phyloP scores from a whole-genome alignment of 1,140 invertebrate genomes.

The Rhopalosiphum maidis region DNA sequence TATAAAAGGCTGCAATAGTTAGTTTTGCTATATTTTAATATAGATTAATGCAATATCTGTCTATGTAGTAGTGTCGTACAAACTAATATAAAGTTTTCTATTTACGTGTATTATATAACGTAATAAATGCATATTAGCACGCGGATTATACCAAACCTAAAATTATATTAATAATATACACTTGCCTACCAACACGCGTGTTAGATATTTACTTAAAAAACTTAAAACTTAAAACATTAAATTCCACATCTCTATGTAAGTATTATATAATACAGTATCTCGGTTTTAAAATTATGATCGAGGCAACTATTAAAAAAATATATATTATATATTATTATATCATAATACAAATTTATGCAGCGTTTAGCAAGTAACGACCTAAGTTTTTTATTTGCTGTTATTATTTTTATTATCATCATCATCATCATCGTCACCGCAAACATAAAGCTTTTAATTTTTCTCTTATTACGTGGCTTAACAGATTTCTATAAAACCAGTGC shows the following conservation, averaged over 20 bases:
- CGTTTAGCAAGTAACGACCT: not conserved
- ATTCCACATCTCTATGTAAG: too few species aligned
- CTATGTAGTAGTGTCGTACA: too few species aligned
- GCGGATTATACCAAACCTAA: not conserved
- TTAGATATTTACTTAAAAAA: not conserved
- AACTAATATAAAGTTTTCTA: not conserved
- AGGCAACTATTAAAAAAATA: not conserved
- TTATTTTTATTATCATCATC: not conserved
- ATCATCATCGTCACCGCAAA: not conserved
- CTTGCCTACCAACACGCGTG: not conserved
- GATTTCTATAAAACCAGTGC: not conserved
- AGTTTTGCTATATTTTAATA: not conserved
- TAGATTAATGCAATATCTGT: not conserved
- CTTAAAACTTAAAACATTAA: not conserved
- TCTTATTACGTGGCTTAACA: not conserved
- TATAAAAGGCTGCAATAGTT: not conserved
- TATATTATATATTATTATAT: not conserved
- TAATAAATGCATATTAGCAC: not conserved
- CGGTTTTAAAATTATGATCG: not conserved
- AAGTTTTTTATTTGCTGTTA: not conserved
- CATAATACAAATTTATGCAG: not conserved
- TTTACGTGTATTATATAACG: not conserved
- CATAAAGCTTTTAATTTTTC: constrained; percentile 4
- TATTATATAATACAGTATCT: not conserved
- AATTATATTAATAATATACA: not conserved